Conservation (phyloP, 1,140 invertebrate species). For the Drosophila erecta region DNA sequence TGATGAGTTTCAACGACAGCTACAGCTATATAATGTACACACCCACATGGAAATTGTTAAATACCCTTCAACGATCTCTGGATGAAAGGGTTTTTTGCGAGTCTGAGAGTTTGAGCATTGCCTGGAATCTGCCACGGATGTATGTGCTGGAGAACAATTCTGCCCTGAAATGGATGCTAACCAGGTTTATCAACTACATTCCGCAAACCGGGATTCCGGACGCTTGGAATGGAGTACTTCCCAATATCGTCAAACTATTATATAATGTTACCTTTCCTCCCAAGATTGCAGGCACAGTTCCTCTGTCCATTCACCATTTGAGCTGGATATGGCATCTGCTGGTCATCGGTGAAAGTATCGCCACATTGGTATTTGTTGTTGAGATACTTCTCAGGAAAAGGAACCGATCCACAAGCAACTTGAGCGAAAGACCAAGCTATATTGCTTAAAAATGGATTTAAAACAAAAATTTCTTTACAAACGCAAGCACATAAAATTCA, state of each 20-base stretch:
- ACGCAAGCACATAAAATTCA: too few relatives aligned
- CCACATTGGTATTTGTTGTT: neutral
- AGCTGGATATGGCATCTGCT: conserved; percentile 7
- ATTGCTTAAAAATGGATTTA: too few relatives aligned
- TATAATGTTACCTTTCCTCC: neutral
- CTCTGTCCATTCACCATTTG: conserved; percentile 13
- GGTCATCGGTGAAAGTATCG: neutral
- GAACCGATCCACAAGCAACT: too few relatives aligned
- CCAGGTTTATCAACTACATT: neutral
- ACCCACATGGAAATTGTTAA: neutral
- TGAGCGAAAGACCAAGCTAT: too few relatives aligned
- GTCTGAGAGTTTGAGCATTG: neutral
- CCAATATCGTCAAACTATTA: neutral
- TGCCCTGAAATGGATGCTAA: neutral
- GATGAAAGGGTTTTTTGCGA: conserved; percentile 1
- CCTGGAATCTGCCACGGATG: neutral
- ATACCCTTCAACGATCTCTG: neutral
- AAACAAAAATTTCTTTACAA: too few relatives aligned
- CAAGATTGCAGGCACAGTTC: neutral
- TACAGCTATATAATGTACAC: neutral
- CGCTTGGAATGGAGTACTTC: neutral
- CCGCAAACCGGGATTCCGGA: neutral
- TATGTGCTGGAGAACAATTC: conserved; percentile 20
- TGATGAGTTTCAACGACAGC: conserved; percentile 3
- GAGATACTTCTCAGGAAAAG: neutral